Evolutionary conservation across 2,888 invertebrate species (phyloP).

Genomic region (Heliothis peltigera): DNA sequence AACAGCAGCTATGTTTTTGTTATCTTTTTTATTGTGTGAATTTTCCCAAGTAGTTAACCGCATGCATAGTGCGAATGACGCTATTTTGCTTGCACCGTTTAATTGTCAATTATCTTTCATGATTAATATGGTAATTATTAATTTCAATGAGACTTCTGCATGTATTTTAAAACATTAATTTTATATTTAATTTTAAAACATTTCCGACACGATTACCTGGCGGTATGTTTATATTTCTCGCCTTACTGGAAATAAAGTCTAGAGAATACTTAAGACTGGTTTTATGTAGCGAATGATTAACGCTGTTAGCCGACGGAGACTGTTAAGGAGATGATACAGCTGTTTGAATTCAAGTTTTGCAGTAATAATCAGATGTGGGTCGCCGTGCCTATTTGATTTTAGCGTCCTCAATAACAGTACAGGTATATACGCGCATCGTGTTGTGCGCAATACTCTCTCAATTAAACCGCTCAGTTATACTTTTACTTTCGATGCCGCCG

Average conservation of each 20-base stretch:
- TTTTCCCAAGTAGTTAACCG: constrained; percentile 79
- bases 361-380: constrained; percentile 45
- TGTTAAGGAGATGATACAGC: constrained; percentile 47
- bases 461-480: constrained; percentile 57
- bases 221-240: constrained; percentile 49
- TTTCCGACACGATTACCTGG: constrained; percentile 56
- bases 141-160: constrained; percentile 36
- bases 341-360: constrained; percentile 44
- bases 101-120: constrained; percentile 61
- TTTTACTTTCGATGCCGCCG: constrained; percentile 64
- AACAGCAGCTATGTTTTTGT: constrained; percentile 73
- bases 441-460: constrained; percentile 45
- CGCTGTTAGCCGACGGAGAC: constrained; percentile 37
- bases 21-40: constrained; percentile 80
- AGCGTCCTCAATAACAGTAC: constrained; percentile 34
- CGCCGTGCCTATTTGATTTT: constrained; percentile 32
- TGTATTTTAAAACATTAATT: no score
- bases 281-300: constrained; percentile 54
- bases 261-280: constrained; percentile 44
- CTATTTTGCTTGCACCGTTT: constrained; percentile 67
- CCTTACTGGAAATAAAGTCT: constrained; percentile 32
- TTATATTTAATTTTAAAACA: constrained; percentile 36
- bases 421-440: constrained; percentile 29
- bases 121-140: constrained; percentile 56
- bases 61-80: constrained; percentile 58